Conservation (phyloP, 2,113 vertebrate genomes). For the Trochalopteron elliotii region DNA sequence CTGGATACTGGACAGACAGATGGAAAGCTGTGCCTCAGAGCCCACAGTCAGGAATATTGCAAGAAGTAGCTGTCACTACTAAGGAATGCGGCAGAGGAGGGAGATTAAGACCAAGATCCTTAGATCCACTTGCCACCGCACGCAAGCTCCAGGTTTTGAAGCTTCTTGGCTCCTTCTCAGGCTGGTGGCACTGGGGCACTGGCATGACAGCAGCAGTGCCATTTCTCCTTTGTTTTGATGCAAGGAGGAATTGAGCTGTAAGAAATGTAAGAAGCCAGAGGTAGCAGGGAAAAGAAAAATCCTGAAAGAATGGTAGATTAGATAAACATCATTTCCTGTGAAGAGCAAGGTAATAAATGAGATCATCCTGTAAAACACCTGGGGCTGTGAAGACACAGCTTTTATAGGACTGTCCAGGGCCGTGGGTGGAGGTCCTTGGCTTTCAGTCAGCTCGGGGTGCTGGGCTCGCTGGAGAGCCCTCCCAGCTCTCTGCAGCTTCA, state of each 20-base stretch:
- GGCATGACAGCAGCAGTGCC: accelerated
- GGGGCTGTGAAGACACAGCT: neutral
- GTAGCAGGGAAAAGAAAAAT: neutral
- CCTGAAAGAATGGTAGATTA: slow-evolving; percentile 21
- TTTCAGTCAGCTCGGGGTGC: neutral
- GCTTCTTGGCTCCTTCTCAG: neutral
- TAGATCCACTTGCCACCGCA: neutral
- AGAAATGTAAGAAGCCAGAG: neutral
- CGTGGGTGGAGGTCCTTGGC: neutral
- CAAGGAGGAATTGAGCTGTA: neutral
- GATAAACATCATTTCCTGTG: slow-evolving; percentile 61
- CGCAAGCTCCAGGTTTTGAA: neutral
- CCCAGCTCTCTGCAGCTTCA: neutral
- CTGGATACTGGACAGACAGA: slow-evolving; percentile 10
- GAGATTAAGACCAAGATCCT: neutral
- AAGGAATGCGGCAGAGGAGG: slow-evolving; percentile 32
- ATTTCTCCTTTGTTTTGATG: neutral
- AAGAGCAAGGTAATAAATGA: slow-evolving; percentile 48
- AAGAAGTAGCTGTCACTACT: slow-evolving; percentile 17
- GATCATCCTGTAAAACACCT: slow-evolving; percentile 43
- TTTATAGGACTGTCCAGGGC: neutral
- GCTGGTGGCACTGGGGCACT: neutral
- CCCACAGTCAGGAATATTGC: neutral
- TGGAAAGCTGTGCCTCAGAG: slow-evolving; percentile 33
- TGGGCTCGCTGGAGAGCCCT: neutral